Evolutionary conservation across 2,888 invertebrate genomes (phyloP).

Genomic region (Lepidonotus clava): DNA sequence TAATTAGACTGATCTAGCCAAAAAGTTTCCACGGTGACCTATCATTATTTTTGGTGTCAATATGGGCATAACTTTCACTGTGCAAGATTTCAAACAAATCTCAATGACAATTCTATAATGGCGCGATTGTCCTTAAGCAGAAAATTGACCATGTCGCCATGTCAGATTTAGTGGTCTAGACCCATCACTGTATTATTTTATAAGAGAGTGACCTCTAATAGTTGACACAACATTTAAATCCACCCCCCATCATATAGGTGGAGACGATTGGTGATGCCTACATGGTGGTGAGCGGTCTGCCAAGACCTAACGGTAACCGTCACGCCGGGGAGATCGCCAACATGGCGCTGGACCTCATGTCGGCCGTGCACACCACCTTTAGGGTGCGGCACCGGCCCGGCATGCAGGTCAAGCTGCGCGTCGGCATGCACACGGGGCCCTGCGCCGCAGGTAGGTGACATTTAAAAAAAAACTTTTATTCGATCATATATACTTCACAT

Average conservation of each 20-base stretch:
- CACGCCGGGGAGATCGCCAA: slow-evolving; percentile 56
- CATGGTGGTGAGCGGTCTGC: slow-evolving; percentile 52
- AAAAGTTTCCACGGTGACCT: too few species aligned
- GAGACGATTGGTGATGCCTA: slow-evolving; percentile 53
- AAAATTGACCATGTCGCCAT: too few species aligned
- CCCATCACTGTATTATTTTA: not conserved
- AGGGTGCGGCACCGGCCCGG: slow-evolving; percentile 52
- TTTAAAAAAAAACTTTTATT: too few species aligned
- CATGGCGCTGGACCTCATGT: slow-evolving; percentile 57
- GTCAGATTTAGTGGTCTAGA: too few species aligned
- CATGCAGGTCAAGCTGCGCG: slow-evolving; percentile 41
- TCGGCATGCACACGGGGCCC: slow-evolving; percentile 57
- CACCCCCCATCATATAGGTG: slow-evolving; percentile 52
- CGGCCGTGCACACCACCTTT: slow-evolving; percentile 43
- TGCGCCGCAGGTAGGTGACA: slow-evolving; percentile 37
- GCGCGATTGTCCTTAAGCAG: too few species aligned
- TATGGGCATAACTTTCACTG: too few species aligned
- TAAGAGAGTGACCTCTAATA: not conserved
- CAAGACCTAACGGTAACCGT: slow-evolving; percentile 5
- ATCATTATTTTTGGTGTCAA: too few species aligned
- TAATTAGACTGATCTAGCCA: too few species aligned
- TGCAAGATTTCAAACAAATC: not conserved
- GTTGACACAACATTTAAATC: not conserved
- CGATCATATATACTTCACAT: too few species aligned
- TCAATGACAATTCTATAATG: too few species aligned